Evolutionary conservation across 2,888 invertebrate species (phyloP), one percentile per base, ranked within the genome.

Genomic region (Drosophila pullipes): DNA sequence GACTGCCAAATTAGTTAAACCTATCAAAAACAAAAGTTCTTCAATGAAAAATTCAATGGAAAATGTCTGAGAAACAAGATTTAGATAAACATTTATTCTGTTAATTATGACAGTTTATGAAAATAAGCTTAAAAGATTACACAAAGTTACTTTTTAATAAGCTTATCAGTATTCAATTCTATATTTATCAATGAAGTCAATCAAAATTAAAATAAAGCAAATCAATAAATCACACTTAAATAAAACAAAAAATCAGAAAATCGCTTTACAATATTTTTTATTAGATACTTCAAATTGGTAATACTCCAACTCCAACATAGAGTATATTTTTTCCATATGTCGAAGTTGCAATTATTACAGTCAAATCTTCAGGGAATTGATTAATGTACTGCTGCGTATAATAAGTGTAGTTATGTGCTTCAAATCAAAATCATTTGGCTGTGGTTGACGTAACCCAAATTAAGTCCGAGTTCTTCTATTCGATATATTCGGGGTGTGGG

Each of bases 381-480:
- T 25, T 25, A 11, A 39, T 18, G 22, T 33, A 55, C 28, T n/a
- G 41, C 18, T 22, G 39, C 49, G 37, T 30, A 57, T 41, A 22
- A 53, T 58, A 74, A 25, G 37, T 57, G 25, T 28, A 30, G 22
- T 4, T 37, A 18, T 25, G 25, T 62, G 22, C 31, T 25, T 13
- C 11, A 44, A 41, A 63, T 55, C 31, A 60, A 3, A 22, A 13
- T 18, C 11, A 33, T 63, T 62, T 62, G n/a, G 10, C 30, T 16
- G 28, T 11, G 39, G 64, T 47, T 78, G 49, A 61, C 70, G 63
- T 63, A 77, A 70, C 49, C 58, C 25, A 69, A 59, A 72, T 53
- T 61, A 37, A 60, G 39, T 50, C 18, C 49, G n/a, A 31, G 35
- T 39, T 53, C 28, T 22, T 1, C 1, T n/a, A 25, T 53, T 50